Percentiles rank a stretch among this genome's conserved stretches.
phyloP scores from a whole-genome alignment of 2,797 vertebrate genomes.

The Knipowitschia caucasica region DNA sequence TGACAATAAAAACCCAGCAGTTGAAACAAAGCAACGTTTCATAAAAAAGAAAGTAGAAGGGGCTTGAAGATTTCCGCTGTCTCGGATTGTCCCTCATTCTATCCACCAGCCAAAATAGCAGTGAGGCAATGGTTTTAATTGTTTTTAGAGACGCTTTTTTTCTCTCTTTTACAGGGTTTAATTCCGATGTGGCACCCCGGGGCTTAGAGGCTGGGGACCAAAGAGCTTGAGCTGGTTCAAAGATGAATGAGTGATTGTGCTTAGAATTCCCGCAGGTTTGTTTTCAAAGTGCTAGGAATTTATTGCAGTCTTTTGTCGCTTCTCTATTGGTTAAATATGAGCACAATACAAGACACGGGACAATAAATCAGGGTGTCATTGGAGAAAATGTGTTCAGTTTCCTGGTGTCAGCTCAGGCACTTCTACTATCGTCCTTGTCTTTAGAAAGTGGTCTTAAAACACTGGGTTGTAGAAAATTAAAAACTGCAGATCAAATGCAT shows the following conservation, averaged over 20 bases:
- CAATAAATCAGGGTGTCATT: not conserved
- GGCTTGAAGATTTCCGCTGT: constrained; percentile 57
- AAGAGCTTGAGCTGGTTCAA: constrained; percentile 47
- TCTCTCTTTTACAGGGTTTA: constrained; percentile 38
- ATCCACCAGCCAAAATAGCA: constrained; percentile 43
- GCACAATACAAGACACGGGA: constrained; percentile 8
- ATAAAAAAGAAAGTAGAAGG: constrained; percentile 29
- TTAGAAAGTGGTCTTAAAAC: not conserved
- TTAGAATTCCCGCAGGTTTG: constrained; percentile 52
- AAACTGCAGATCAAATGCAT: not conserved
- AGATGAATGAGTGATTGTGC: constrained; percentile 59
- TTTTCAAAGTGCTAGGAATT: constrained; percentile 39
- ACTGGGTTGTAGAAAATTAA: too few species aligned
- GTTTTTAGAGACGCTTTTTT: constrained; percentile 49
- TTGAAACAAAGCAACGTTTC: constrained; percentile 75
- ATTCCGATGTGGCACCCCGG: constrained; percentile 66
- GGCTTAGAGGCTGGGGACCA: constrained; percentile 46
- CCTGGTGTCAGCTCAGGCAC: constrained; percentile 50
- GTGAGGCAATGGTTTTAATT: constrained; percentile 39
- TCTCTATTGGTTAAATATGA: constrained; percentile 14
- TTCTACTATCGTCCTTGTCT: constrained; percentile 17
- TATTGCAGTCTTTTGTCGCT: constrained; percentile 37
- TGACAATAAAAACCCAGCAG: constrained; percentile 77
- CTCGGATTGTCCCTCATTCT: constrained; percentile 38
- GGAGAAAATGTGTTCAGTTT: not conserved